Evolutionary conservation across 1,140 invertebrate species (phyloP).

Genomic region (Papilio xuthus): DNA sequence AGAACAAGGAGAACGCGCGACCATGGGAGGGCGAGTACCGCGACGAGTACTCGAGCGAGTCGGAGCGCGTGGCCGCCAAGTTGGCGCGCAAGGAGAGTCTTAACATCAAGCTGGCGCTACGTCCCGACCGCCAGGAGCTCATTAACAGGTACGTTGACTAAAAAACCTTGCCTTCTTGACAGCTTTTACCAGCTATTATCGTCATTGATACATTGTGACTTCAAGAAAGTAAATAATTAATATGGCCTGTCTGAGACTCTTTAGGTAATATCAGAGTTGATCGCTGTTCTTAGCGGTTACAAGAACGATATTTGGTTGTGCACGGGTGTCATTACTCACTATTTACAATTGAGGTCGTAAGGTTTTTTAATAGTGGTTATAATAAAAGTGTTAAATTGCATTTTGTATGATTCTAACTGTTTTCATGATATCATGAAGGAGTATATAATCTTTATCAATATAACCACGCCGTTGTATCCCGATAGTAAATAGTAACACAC

Average conservation of each 20-base stretch:
- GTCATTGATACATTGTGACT: too few relatives aligned
- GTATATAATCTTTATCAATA: not conserved
- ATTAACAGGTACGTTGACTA: constrained; percentile 86
- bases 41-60: constrained; percentile 82
- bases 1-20: constrained; percentile 93
- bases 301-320: not conserved
- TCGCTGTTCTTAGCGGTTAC: not conserved
- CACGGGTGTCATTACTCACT: not conserved
- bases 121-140: constrained; percentile 96
- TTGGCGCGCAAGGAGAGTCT: constrained; percentile 97
- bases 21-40: constrained; percentile 91
- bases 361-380: not conserved
- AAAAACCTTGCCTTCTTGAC: not conserved
- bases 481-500: constrained; percentile 28
- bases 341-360: not conserved
- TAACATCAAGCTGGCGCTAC: constrained; percentile 94
- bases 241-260: too few relatives aligned
- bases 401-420: not conserved
- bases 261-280: not conserved
- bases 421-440: constrained; percentile 11
- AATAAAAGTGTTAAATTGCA: not conserved
- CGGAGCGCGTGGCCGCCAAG: constrained; percentile 90
- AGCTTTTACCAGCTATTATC: not conserved
- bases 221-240: too few relatives aligned
- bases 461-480: not conserved